A percentile compares a stretch with the other conserved stretches of the same genome.
Conservation (phyloP, 2,113 vertebrate genomes). For the Mesembrinibis cayennensis region DNA sequence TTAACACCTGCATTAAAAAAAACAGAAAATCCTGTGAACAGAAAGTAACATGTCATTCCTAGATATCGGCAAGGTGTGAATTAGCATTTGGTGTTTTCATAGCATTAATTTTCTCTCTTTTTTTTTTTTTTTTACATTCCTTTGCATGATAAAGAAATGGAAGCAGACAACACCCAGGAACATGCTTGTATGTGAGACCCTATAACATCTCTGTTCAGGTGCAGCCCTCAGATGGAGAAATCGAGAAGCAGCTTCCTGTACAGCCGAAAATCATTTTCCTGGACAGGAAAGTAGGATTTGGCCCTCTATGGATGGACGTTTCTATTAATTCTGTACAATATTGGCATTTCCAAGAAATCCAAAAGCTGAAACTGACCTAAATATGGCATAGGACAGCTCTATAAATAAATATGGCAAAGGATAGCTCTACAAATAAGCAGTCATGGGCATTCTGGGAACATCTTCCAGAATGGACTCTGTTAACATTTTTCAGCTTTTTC, state of each 20-base stretch:
- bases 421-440: neutral
- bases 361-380: neutral
- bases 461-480: neutral
- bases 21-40: neutral
- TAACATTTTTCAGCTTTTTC: neutral
- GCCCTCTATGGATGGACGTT: neutral
- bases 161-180: constrained; percentile 38
- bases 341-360: neutral
- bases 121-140: neutral
- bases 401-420: neutral
- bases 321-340: neutral
- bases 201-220: constrained; percentile 60
- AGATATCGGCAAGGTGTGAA: neutral
- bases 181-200: constrained; percentile 59
- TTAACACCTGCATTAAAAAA: neutral
- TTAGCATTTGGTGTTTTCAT: neutral
- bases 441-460: neutral
- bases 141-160: constrained; percentile 52
- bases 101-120: neutral
- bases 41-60: neutral
- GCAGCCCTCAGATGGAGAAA: constrained; percentile 74
- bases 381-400: neutral
- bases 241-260: constrained; percentile 60
- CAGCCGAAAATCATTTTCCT: constrained; percentile 74
- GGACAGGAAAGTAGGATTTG: constrained; percentile 66